Percentiles rank a stretch among this genome's conserved stretches.
Conservation (phyloP, 2,797 vertebrate genomes). For the Phoebastria nigripes region DNA sequence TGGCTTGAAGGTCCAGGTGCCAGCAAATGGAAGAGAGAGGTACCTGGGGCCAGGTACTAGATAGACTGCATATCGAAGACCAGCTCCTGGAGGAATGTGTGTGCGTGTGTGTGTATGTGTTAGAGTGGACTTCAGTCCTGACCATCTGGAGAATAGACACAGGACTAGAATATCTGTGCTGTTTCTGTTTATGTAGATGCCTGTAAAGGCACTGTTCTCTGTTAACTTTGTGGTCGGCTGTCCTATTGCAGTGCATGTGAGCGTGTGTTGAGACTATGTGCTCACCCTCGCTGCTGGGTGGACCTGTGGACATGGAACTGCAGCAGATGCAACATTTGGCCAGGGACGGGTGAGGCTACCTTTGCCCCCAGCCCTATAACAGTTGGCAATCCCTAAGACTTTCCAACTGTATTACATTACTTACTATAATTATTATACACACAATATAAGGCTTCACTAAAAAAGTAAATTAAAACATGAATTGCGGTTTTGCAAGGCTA, state of each 20-base stretch:
- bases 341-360: neutral
- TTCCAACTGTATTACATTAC: neutral
- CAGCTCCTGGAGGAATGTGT: neutral
- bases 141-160: neutral
- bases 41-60: neutral
- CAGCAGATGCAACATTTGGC: neutral
- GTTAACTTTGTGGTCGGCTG: neutral
- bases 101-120: neutral
- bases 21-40: neutral
- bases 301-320: neutral
- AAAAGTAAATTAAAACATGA: neutral
- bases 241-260: neutral
- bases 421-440: neutral
- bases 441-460: neutral
- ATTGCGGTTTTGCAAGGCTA: neutral
- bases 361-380: neutral
- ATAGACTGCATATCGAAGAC: neutral
- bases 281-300: rapidly evolving
- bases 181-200: neutral
- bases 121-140: neutral
- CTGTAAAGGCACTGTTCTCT: neutral
- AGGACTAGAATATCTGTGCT: neutral
- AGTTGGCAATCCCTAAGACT: neutral
- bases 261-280: neutral
- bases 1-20: neutral